Base-by-base conservation (phyloP, 2,888 invertebrate genomes). In the Drosophila affinis region DNA sequence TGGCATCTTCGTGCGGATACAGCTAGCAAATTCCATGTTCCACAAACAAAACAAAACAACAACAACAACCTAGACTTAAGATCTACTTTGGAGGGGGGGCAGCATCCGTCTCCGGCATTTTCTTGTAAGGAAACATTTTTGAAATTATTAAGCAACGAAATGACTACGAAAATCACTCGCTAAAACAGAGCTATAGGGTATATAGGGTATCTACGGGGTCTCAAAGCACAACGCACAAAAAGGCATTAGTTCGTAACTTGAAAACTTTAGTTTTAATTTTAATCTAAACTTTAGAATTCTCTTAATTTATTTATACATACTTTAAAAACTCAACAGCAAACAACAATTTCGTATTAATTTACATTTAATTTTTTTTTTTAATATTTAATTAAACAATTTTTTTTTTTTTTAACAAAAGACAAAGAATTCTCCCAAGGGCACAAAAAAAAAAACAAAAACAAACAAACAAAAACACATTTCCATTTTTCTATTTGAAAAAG, bases 381-480 rank as follows among this genome's bases (percentile, higher is more conserved):
- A 71, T 68, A 64, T 67, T 75, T 71, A 58, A 65, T 52, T 44
- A 12, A 61, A 61, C 27, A 88, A 29, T 21, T 74, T 60, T 69
- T 65, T 59, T 59, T 55, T 74, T 55, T 74, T 68, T 82, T 58
- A 61, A 49, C 58, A 76, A 79, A 81, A 87, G 83, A 89, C 89
- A 87, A 89, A 90, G 90, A 89, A 90, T 89, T 90, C 89, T 90
- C 90, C 89, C 80, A 78, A 88, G 90, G 85, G 88, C 90, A 80
- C 90, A 89, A 90, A 82, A 81, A 65, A 72, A 89, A 89, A 84
- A 81, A 65, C n/a, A n/a, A n/a, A 72, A 63, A 39, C 21, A 29
- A 24, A 52, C 54, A 47, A 62, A 59, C 56, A 60, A 68, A 75
- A 72, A 75, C 70, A 76, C 68, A 70, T 70, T 81, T 78, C 55